phyloP scores from a whole-genome alignment of 2,888 invertebrate species.

The Diadromus collaris region DNA sequence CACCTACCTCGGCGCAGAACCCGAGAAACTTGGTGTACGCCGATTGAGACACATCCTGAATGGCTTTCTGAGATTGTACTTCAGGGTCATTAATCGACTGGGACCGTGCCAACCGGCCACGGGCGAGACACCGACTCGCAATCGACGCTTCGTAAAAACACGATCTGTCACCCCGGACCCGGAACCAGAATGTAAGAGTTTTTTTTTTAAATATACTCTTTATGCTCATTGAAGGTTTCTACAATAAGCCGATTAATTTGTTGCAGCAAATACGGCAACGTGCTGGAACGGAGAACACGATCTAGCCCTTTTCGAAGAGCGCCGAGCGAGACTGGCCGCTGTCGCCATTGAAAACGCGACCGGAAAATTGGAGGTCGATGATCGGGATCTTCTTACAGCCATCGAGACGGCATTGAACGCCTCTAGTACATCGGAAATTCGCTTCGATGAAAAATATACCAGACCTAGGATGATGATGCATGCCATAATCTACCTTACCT shows the following conservation, averaged over 20 bases:
- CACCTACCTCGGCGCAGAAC: constrained; percentile 11
- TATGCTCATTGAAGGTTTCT: not conserved
- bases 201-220: not conserved
- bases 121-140: not conserved
- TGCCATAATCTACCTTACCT: not conserved
- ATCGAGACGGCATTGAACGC: not conserved
- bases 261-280: not conserved
- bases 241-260: not conserved
- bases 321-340: not conserved
- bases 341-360: not conserved
- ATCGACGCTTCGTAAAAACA: not conserved
- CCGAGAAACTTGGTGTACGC: not conserved
- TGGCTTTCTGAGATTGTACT: constrained; percentile 22
- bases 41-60: constrained; percentile 31
- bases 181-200: not conserved
- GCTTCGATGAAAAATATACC: not conserved
- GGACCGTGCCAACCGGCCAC: not conserved
- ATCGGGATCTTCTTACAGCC: not conserved
- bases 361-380: not conserved
- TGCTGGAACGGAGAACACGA: constrained; percentile 5
- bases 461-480: not conserved
- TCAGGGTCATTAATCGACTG: constrained; percentile 1
- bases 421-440: not conserved
- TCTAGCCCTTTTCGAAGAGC: constrained; percentile 9
- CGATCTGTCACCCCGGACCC: not conserved